A percentile compares a stretch with the other conserved stretches of the same genome.
phyloP scores from a whole-genome alignment of 2,113 vertebrate genomes.

The Tupaia tana region DNA sequence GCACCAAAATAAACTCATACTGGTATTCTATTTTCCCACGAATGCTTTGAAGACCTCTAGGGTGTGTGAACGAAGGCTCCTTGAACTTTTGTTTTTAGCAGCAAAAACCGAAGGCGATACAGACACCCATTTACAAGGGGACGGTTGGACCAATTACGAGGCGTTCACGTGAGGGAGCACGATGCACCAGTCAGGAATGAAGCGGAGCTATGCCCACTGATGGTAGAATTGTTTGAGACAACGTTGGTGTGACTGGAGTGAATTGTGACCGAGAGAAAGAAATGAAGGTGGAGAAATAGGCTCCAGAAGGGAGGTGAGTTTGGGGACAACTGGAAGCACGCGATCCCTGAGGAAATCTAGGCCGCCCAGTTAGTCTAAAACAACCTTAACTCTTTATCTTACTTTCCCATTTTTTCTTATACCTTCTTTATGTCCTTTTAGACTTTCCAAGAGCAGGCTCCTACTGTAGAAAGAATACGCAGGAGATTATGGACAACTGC shows the following conservation, averaged over 20 bases:
- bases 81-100: not conserved
- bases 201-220: not conserved
- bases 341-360: not conserved
- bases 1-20: no score
- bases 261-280: slow-evolving; percentile 20
- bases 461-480: not conserved
- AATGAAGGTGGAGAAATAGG: not conserved
- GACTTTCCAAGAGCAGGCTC: not conserved
- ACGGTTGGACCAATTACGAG: not conserved
- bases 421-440: not conserved
- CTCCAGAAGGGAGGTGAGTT: not conserved
- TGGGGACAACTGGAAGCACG: no score
- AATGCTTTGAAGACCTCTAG: no score
- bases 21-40: no score
- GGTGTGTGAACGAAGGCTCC: not conserved
- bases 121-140: not conserved
- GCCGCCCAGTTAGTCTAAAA: not conserved
- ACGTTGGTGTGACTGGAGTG: not conserved
- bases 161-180: not conserved
- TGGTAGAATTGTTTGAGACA: not conserved
- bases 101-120: not conserved
- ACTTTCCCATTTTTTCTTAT: not conserved
- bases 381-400: not conserved
- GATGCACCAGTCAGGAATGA: not conserved
- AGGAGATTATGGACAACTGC: not conserved